Evolutionary conservation across 2,888 invertebrate genomes (phyloP), one percentile per base, ranked within the genome.

Genomic region (Cephus sareptanus): DNA sequence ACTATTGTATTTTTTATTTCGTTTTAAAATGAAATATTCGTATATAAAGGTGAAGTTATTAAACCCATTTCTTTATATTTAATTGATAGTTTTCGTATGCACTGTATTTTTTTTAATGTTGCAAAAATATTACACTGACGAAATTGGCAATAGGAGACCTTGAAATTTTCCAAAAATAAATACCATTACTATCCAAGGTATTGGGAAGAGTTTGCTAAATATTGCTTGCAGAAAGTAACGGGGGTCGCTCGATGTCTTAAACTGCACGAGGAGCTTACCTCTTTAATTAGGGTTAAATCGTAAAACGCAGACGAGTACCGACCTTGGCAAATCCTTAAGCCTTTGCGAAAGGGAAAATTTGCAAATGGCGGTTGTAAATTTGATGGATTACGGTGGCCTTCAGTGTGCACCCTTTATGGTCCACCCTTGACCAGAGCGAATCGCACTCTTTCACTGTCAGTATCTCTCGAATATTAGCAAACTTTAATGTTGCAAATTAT

Each of bases 201-300:
- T 34, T 13, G 68, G 40, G 13, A 77, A 79, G 76, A 80, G 80
- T 83, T 83, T 76, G 81, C 76, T 76, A 80, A 83, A 80, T 85
- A 79, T 83, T 83, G 73, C 82, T 81, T 79, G 75, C 76, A 75
- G 81, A 78, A 82, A 81, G 75, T 83, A 81, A 83, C 83, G 80
- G 83, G 78, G 81, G 82, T 79, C 75, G 82, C 76, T 13, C 82
- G 78, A 81, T 78, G 82, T 79, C 77, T 78, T 75, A 75, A 80
- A 79, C 77, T 83, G 81, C 34, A 76, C 73, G 77, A 81, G 82
- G 80, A 68, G 74, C 79, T 84, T 88, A 88, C 88, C 89, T 90
- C 88, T 89, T 88, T 88, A 89, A 91, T 90, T 89, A 87, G 90
- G 89, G 89, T 90, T 89, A 90, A 89, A 90, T 88, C 89, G 83